A percentile compares a stretch with the other conserved stretches of the same genome.
Evolutionary conservation across 2,113 vertebrate species (phyloP).

Genomic region (Sminthopsis crassicaudata): DNA sequence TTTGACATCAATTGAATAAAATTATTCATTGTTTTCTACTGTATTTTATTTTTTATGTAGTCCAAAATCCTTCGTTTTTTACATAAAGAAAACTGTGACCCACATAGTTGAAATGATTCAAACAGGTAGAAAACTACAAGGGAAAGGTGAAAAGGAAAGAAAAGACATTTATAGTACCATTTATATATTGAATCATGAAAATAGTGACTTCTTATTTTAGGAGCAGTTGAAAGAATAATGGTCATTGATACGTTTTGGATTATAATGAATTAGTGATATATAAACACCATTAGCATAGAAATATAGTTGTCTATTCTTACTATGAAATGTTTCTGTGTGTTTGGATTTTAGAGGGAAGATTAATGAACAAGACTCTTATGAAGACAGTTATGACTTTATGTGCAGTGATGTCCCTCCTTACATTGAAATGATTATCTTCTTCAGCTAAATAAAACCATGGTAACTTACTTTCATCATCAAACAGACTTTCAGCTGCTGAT

Average conservation of each 20-base stretch:
- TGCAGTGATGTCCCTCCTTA: conserved; percentile 31
- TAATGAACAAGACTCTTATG: conserved; percentile 31
- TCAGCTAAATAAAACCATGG: background rate
- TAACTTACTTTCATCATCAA: conserved; percentile 90
- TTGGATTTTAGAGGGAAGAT: conserved; percentile 45
- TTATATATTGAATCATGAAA: background rate
- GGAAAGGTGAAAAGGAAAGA: background rate
- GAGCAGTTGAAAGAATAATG: background rate
- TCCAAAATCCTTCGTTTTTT: background rate
- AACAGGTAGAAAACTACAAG: background rate
- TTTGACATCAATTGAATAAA: too few species aligned
- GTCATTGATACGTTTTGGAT: background rate
- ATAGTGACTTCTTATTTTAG: background rate
- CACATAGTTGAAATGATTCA: background rate
- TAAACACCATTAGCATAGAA: background rate
- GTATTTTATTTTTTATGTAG: background rate
- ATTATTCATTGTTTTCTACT: background rate
- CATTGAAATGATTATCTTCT: conserved; percentile 16
- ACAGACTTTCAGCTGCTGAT: conserved; percentile 89
- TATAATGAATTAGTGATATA: background rate
- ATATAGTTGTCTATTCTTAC: background rate
- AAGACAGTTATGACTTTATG: conserved; percentile 35
- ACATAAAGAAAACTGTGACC: background rate
- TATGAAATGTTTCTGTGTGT: conserved; percentile 1
- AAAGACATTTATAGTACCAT: background rate